Conservation (phyloP, 2,113 vertebrate species). For the Anthoscopus minutus region DNA sequence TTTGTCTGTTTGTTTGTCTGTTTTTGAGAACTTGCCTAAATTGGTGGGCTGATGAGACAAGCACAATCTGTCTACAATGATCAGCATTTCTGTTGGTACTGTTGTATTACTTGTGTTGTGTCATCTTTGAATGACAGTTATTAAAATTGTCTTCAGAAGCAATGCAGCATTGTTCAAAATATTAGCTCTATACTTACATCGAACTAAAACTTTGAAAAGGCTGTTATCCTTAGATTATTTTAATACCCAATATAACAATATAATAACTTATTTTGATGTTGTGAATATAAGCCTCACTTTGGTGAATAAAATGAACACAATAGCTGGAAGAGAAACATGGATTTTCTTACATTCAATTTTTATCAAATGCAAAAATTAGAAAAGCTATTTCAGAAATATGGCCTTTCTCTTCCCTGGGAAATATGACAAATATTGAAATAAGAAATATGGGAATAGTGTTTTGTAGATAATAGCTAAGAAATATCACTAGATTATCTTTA, state of each 20-base stretch:
- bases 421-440: neutral
- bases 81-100: neutral
- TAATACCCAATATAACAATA: neutral
- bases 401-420: neutral
- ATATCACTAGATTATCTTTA: neutral
- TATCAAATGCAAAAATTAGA: neutral
- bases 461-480: neutral
- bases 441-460: neutral
- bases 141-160: neutral
- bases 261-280: neutral
- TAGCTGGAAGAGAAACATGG: neutral
- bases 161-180: neutral
- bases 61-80: neutral
- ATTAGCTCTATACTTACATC: neutral
- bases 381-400: neutral
- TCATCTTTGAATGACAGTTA: neutral
- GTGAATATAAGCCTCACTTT: neutral
- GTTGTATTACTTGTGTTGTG: neutral
- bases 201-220: neutral
- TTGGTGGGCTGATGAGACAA: neutral
- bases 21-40: neutral
- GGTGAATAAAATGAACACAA: neutral
- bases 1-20: fast-evolving
- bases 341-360: neutral
- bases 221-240: neutral